Percentiles rank a stretch among this genome's conserved stretches.
Conservation (phyloP, 2,888 invertebrate species). For the Glaucopsyche alexis region DNA sequence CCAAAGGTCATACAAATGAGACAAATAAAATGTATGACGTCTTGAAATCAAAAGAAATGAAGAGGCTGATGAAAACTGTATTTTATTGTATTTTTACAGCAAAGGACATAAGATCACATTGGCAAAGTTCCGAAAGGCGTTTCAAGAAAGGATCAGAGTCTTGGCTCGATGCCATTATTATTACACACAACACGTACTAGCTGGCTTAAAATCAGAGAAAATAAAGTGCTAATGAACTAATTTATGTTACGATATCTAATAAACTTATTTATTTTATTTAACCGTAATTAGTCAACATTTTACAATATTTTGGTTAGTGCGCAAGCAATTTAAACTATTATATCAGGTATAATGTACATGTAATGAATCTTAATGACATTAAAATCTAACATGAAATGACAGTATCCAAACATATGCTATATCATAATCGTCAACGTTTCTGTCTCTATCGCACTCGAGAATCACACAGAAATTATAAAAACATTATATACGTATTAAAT, state of each 20-base stretch:
- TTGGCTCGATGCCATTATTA: slow-evolving; percentile 16
- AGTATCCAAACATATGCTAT: slow-evolving; percentile 5
- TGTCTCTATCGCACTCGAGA: neutral
- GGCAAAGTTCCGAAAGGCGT: slow-evolving; percentile 5
- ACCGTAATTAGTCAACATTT: too few species aligned
- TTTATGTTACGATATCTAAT: neutral
- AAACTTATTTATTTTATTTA: too few species aligned
- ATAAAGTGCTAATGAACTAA: neutral
- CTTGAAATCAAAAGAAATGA: slow-evolving; percentile 1
- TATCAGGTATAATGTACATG: too few species aligned
- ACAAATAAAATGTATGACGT: slow-evolving; percentile 12
- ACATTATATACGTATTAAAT: slow-evolving; percentile 23
- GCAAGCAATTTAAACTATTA: too few species aligned
- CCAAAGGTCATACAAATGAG: neutral
- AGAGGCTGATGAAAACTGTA: slow-evolving; percentile 7
- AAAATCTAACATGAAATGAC: slow-evolving; percentile 2
- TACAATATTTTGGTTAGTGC: too few species aligned
- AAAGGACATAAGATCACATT: slow-evolving; percentile 23
- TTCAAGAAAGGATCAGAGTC: slow-evolving; percentile 6
- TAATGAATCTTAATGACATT: neutral
- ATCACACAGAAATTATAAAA: slow-evolving; percentile 23
- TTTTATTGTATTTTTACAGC: slow-evolving; percentile 19
- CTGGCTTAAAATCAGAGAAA: neutral
- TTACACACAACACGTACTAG: neutral
- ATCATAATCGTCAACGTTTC: neutral